Conservation (phyloP, 2,113 vertebrate species). For the Solea senegalensis region DNA sequence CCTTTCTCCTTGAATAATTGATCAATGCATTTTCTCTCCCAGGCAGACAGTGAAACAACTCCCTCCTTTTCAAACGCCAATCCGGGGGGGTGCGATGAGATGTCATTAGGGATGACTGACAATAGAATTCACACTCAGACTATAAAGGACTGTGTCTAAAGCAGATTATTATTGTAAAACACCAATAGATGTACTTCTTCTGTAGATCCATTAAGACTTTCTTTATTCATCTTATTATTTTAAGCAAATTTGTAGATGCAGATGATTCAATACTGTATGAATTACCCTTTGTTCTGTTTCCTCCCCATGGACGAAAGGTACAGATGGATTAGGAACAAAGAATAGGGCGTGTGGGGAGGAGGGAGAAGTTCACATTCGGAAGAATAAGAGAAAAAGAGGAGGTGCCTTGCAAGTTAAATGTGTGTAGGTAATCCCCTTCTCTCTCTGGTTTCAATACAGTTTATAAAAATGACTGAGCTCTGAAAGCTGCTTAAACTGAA, state of each 20-base stretch:
- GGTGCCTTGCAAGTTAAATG: conserved; percentile 17
- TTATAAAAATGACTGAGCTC: conserved; percentile 9
- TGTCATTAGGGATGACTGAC: conserved; percentile 32
- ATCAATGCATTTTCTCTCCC: conserved; percentile 68
- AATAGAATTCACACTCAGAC: conserved; percentile 24
- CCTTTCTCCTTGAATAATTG: conserved; percentile 76
- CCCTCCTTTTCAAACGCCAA: conserved; percentile 51
- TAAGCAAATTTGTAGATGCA: conserved; percentile 4
- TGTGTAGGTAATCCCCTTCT: conserved; percentile 25
- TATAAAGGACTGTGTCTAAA: not conserved
- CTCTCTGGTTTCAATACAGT: conserved; percentile 29
- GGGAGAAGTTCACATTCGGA: conserved; percentile 11
- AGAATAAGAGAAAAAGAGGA: not conserved
- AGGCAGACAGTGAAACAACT: conserved; percentile 62
- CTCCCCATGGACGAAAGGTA: not conserved
- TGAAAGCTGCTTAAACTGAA: not conserved
- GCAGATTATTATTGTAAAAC: conserved; percentile 31
- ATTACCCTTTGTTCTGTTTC: conserved; percentile 2
- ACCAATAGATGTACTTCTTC: not conserved
- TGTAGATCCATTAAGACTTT: not conserved
- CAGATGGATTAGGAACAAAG: conserved; percentile 26
- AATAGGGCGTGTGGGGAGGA: not conserved
- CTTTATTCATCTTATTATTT: not conserved
- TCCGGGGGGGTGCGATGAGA: conserved; percentile 34
- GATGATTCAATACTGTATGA: not conserved